Percentiles rank a stretch among this genome's conserved stretches.
These are phyloP conservation scores for Oryzaephilus surinamensis DNA, from an alignment of 1,140 invertebrate species.

Conservation along the genomic window DNA sequence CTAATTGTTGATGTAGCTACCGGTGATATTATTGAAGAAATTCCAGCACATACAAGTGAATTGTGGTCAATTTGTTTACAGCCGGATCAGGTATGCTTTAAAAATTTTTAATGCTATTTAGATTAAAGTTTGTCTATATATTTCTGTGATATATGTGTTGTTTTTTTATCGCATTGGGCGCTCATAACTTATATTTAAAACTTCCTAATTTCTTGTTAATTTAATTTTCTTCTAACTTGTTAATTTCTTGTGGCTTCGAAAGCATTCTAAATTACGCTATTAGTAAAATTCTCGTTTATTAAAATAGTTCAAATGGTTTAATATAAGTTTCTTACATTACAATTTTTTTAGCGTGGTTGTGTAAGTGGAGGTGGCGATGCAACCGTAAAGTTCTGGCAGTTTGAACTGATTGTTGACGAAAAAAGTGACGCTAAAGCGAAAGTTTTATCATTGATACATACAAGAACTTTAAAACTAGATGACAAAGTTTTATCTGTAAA, in stretches of 20 bases:
- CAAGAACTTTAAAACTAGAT: conserved; percentile 72
- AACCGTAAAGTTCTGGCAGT: conserved; percentile 90
- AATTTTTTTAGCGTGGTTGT: conserved; percentile 55
- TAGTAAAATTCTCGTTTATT: too few relatives aligned
- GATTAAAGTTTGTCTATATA: too few relatives aligned
- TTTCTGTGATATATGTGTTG: too few relatives aligned
- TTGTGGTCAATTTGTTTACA: conserved; percentile 68
- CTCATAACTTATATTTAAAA: too few relatives aligned
- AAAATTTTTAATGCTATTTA: too few relatives aligned
- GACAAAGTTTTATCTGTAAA: conserved; percentile 75
- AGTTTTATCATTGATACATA: conserved; percentile 71
- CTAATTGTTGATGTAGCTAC: conserved; percentile 79
- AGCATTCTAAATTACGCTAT: too few relatives aligned
- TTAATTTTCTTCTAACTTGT: too few relatives aligned
- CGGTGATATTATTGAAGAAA: conserved; percentile 64
- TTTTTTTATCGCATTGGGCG: too few relatives aligned
- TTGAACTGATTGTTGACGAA: conserved; percentile 67
- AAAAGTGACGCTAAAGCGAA: conserved; percentile 48
- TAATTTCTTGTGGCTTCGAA: too few relatives aligned
- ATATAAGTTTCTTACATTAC: too few relatives aligned
- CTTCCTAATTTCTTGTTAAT: too few relatives aligned
- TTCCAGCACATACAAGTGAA: conserved; percentile 69
- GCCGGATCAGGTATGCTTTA: conserved; percentile 54
- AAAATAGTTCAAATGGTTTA: too few relatives aligned
- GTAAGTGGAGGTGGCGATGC: conserved; percentile 80